phyloP scores from a whole-genome alignment of 1,140 invertebrate genomes.

The Cylas formicarius region DNA sequence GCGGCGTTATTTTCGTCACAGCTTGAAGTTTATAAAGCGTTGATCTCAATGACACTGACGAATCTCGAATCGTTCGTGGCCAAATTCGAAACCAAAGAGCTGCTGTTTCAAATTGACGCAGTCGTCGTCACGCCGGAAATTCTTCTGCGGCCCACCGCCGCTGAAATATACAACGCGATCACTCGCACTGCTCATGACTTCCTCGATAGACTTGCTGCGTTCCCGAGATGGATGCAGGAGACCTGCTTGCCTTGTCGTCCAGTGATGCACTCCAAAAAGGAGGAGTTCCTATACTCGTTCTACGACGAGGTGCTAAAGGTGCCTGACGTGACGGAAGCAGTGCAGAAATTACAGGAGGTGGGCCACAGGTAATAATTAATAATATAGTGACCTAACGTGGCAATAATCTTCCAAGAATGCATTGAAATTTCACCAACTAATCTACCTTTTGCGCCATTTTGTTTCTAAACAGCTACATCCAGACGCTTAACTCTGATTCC shows the following conservation, averaged over 20 bases:
- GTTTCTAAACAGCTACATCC: no score
- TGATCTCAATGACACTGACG: conserved; percentile 55
- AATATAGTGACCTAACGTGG: no score
- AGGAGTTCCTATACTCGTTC: conserved; percentile 60
- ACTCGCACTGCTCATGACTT: conserved; percentile 58
- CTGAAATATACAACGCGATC: conserved; percentile 70
- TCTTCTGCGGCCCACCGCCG: conserved; percentile 59
- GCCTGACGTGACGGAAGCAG: conserved; percentile 57
- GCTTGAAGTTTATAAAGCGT: conserved; percentile 55
- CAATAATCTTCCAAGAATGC: no score
- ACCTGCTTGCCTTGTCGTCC: conserved; percentile 66
- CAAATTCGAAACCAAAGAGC: conserved; percentile 50
- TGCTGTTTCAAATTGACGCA: conserved; percentile 73
- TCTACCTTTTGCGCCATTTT: neutral
- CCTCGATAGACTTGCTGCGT: conserved; percentile 59
- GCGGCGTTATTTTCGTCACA: no score
- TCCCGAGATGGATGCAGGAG: conserved; percentile 78
- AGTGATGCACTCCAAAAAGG: conserved; percentile 46
- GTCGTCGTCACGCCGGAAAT: conserved; percentile 66
- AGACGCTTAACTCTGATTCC: neutral
- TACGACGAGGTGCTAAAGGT: conserved; percentile 69
- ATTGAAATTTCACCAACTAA: no score
- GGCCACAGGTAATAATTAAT: conserved; percentile 47
- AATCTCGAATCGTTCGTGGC: conserved; percentile 66
- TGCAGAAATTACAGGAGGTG: conserved; percentile 58